Evolutionary conservation across 2,113 vertebrate species (phyloP), one percentile per base, ranked within the genome.

Genomic region (Lethenteron camtschaticum): DNA sequence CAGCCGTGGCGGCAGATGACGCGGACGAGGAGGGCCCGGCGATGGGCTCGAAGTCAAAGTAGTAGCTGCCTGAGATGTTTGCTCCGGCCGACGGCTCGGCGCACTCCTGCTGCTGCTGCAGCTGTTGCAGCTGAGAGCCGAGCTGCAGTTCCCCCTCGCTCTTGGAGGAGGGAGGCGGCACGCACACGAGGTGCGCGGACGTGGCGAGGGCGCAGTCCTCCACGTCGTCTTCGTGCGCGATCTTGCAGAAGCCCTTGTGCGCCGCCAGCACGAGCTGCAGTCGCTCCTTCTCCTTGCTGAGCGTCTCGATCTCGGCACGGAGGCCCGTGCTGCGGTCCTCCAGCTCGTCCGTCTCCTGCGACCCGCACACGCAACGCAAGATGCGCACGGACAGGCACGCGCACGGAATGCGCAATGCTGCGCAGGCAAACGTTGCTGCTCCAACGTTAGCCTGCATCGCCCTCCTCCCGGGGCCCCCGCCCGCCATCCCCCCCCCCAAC

Each of bases 201-300:
- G 63, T 11, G 10, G 63, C n/a, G 41, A 41, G 41, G 24, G 63
- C 63, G 10, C 63, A 66, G n/a, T n/a, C 63, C 63, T 66, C 63
- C n/a, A 24, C 9, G 24, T 66, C n/a, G 10, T 66, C n/a, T 69
- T 90, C 86, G 5, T 86, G 79, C 0, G 88, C 85, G 74, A 96
- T 88, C 81, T 96, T 96, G 85, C 94, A 99, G 75, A 87, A 85
- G 1, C 91, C 91, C 5, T 83, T 85, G 76, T 96, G 94, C 2
- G 94, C 90, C 0, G 89, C 90, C 75, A 99, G 79, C 69, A 95
- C 91, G 73, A 99, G 92, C 82, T 99, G 90, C 1, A 99, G 83
- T 69, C 85, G 86, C 71, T 96, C 92, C 71, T 96, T 96, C 77
- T 97, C 90, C 76, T 97, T 97, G 75, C 95, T 80, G 68, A 97